phyloP scores from a whole-genome alignment of 2,113 vertebrate genomes.

The Muntiacus muntjak region DNA sequence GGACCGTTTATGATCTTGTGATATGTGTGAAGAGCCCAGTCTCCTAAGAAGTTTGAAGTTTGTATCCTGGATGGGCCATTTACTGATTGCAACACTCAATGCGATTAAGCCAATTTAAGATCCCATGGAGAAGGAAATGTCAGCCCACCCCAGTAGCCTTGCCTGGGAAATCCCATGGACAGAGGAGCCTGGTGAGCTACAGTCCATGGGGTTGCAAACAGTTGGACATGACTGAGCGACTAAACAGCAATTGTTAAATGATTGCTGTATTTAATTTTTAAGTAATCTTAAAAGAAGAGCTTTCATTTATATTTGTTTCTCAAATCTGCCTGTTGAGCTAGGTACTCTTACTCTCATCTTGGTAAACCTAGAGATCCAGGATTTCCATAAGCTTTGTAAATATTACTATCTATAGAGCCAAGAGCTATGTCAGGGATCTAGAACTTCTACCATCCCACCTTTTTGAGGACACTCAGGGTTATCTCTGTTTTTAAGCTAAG shows the following conservation, averaged over 20 bases:
- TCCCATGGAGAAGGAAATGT: not conserved
- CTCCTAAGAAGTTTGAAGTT: not conserved
- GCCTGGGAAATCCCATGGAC: not conserved
- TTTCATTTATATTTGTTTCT: not conserved
- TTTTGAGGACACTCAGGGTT: not conserved
- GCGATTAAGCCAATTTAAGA: not conserved
- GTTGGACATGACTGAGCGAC: not conserved
- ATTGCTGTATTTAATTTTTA: not conserved
- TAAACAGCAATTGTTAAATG: not conserved
- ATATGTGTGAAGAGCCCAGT: not conserved
- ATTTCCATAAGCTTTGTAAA: not conserved
- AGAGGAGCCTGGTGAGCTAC: not conserved
- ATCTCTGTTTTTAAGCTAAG: not conserved
- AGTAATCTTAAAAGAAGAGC: not conserved
- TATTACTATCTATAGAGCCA: not conserved
- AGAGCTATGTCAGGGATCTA: not conserved
- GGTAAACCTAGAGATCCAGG: not conserved
- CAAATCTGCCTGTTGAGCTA: not conserved
- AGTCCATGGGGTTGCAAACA: not conserved
- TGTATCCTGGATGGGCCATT: not conserved
- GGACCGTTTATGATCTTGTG: not conserved
- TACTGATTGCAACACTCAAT: not conserved
- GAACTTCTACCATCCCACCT: not conserved
- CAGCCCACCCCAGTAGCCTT: not conserved
- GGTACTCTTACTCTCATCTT: not conserved